A percentile compares a stretch with the other conserved stretches of the same genome.
Evolutionary conservation across 2,797 vertebrate genomes (phyloP).

Genomic region (Pseudocheirus occidentalis): DNA sequence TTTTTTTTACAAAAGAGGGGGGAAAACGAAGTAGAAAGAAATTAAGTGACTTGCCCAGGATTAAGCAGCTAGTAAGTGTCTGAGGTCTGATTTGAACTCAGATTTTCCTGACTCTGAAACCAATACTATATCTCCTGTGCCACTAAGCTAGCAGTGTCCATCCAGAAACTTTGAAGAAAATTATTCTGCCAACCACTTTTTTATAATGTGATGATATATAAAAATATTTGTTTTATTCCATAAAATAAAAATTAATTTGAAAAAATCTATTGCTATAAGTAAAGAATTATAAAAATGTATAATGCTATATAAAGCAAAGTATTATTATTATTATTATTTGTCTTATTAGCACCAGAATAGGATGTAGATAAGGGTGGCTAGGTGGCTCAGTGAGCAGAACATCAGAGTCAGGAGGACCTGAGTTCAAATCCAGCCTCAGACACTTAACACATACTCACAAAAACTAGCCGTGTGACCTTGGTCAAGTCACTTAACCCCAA

Average conservation of each 20-base stretch:
- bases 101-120: neutral
- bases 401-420: too few species aligned
- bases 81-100: neutral
- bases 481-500: too few species aligned
- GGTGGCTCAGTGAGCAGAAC: too few species aligned
- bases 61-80: neutral
- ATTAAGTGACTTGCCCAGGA: neutral
- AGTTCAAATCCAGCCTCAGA: too few species aligned
- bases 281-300: neutral
- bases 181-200: neutral
- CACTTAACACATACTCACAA: too few species aligned
- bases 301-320: neutral
- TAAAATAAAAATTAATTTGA: neutral
- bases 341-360: too few species aligned
- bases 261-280: too few species aligned
- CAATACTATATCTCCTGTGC: neutral
- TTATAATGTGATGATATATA: neutral
- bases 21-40: neutral
- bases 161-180: neutral
- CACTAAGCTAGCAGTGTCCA: neutral
- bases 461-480: too few species aligned
- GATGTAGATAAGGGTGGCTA: too few species aligned
- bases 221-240: neutral
- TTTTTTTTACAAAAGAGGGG: neutral
- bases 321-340: neutral